Evolutionary conservation across 53 echinoderm and acorn worm species (phyloP), one percentile per base, ranked within the genome.

Genomic region (Echinarachnius parma): DNA sequence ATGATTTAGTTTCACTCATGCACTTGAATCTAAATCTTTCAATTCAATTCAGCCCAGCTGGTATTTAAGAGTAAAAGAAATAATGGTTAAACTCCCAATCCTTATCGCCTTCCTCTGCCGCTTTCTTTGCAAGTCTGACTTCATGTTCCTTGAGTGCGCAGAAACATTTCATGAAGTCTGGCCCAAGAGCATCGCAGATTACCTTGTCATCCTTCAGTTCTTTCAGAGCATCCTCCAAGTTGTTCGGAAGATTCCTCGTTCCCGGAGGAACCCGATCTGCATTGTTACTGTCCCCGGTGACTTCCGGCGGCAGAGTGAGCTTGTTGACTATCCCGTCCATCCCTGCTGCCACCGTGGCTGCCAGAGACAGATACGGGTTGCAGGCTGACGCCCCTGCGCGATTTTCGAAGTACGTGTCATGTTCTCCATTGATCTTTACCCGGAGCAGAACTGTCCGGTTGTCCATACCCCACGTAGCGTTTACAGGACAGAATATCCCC

Each of bases 321-420:
- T 83, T 77, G 22, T 74, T 54, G 30, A 83, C 56, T 31, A 91
- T 83, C n/a, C 91, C 91, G 45, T 90, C 90, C 61, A 90, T 82
- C 3, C 90, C 90, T 4, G 90, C 90, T 9, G 82, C 82, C 1
- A 91, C 83, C 13, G 70, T 76, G 22, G 82, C 86, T 4, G 91
- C 87, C 14, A 91, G 59, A 2, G 78, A 60, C 2, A 92, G 78
- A 44, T 92, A 92, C 2, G 92, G 92, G 37, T 92, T 88, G 49
- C 83, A 77, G 1, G 69, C 84, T 27, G 80, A 70, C 26, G 83
- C 82, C 31, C 83, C 84, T 31, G 78, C 49, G 13, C 84, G 68
- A 34, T 84, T 78, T 29, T 84, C 84, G 34, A 78, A 39, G 71
- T 78, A 78, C 8, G 84, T 84, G 13, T 78, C 85, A 3, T 61